These are phyloP conservation scores for Gortyna flavago DNA, from an alignment of 2,888 invertebrate species.

Conservation along the genomic window DNA sequence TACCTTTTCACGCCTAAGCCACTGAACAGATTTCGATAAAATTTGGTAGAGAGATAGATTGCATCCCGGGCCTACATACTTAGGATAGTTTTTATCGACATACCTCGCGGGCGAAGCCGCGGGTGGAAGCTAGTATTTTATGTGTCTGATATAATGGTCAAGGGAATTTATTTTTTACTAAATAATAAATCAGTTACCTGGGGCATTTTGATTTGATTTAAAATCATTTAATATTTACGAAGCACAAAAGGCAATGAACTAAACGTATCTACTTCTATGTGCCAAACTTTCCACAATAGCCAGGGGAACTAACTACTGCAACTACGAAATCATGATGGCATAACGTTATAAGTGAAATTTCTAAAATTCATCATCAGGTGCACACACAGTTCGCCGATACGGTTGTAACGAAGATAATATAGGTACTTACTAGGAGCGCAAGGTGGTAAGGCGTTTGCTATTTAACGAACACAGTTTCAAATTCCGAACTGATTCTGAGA, in stretches of 20 bases:
- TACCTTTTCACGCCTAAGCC: too few relatives aligned
- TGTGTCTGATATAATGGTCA: not conserved
- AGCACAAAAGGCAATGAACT: not conserved
- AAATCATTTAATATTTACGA: not conserved
- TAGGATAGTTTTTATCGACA: too few relatives aligned
- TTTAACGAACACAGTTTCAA: slow-evolving; percentile 7
- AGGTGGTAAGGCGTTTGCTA: not conserved
- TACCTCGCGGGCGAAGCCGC: too few relatives aligned
- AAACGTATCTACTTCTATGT: not conserved
- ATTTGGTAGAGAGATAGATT: too few relatives aligned
- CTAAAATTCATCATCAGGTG: not conserved
- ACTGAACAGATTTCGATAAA: too few relatives aligned
- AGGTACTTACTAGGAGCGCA: not conserved
- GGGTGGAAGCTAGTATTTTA: too few relatives aligned
- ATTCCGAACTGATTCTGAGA: not conserved
- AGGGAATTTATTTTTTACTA: not conserved
- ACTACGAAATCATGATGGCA: not conserved
- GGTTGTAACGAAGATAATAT: not conserved
- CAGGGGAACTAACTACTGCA: not conserved
- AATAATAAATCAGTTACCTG: not conserved
- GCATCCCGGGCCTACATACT: too few relatives aligned
- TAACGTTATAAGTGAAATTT: not conserved
- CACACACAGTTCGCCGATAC: not conserved
- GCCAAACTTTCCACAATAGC: not conserved
- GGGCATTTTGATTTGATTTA: not conserved